phyloP scores from a whole-genome alignment of 1,140 invertebrate species.

The Thaumetopoea pityocampa region DNA sequence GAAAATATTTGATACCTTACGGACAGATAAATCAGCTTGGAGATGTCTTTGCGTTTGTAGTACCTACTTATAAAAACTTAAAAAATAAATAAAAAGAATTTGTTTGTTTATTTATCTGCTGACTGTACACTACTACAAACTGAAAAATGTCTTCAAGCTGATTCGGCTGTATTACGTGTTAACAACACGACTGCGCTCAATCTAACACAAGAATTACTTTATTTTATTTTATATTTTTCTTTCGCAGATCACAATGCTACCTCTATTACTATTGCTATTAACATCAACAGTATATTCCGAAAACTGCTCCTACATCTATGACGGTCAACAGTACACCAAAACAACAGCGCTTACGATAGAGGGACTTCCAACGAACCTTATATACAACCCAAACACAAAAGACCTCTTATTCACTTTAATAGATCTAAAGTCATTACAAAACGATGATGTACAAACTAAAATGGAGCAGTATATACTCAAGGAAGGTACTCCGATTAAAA shows the following conservation, averaged over 20 bases:
- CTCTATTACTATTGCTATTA: slow-evolving; percentile 32
- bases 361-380: slow-evolving; percentile 62
- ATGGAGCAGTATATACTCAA: slow-evolving; percentile 65
- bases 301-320: slow-evolving; percentile 45
- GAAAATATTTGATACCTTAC: too few species aligned
- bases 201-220: not conserved
- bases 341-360: slow-evolving; percentile 48
- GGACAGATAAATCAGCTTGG: too few species aligned
- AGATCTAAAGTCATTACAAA: slow-evolving; percentile 51
- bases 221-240: not conserved
- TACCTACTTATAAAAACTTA: too few species aligned
- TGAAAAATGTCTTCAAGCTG: too few species aligned
- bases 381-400: slow-evolving; percentile 39
- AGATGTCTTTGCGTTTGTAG: too few species aligned
- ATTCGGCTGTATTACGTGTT: too few species aligned
- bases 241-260: slow-evolving; percentile 58
- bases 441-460: slow-evolving; percentile 59
- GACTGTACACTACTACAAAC: too few species aligned
- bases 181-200: too few species aligned
- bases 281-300: slow-evolving; percentile 32
- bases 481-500: slow-evolving; percentile 45
- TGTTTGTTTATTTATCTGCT: too few species aligned
- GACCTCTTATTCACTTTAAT: slow-evolving; percentile 61
- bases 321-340: slow-evolving; percentile 38
- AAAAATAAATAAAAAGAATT: too few species aligned